Base-by-base conservation (phyloP, 2,797 vertebrate species). In the Dendrocincla tyrannina region DNA sequence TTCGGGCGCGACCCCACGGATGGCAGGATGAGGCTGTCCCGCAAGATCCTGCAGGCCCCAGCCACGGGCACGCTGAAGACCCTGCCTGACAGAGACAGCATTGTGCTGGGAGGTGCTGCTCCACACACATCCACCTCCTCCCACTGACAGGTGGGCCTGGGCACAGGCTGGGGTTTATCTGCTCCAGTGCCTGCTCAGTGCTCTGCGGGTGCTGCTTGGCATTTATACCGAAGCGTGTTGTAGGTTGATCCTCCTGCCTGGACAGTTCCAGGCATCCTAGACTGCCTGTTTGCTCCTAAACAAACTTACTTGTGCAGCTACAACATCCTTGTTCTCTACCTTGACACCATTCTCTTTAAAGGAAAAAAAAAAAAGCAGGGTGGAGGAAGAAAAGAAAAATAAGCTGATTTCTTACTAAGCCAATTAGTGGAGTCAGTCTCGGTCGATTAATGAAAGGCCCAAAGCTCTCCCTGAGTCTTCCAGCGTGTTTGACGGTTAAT, bases 1-100 rank as follows among this genome's bases (percentile, higher is more conserved):
- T 99, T 99, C 74, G 99, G 99, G 77, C 98, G 99, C 17, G 99
- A 99, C 96, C 99, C 99, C 22, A 99, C 98, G 24, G 99, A 99
- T 28, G 99, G 99, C 67, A 98, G 99, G 94, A 99, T 99, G 99
- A 98, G 99, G 84, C 98, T 99, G 42, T 99, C 99, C 2, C 98
- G 99, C 7, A 99, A 99, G 98, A 98, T 99, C 17, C 99, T 99
- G 15, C 99, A 99, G 90, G 98, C 99, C 77, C 98, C 99, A 13
- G 98, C 97, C 69, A 98, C 98, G 25, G 94, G 97, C 19, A 58
- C 98, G 7, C 97, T 99, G 73, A 99, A 97, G 98, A 99, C 98
- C 19, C 91, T 99, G 7, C 98, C 94, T 64, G 99, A 99, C 49
- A 99, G 97, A 91, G 98, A 98, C 95, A 99, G 98, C 94, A 99